Evolutionary conservation across 1,140 invertebrate species (phyloP).

Genomic region (Drosophila sp.): DNA sequence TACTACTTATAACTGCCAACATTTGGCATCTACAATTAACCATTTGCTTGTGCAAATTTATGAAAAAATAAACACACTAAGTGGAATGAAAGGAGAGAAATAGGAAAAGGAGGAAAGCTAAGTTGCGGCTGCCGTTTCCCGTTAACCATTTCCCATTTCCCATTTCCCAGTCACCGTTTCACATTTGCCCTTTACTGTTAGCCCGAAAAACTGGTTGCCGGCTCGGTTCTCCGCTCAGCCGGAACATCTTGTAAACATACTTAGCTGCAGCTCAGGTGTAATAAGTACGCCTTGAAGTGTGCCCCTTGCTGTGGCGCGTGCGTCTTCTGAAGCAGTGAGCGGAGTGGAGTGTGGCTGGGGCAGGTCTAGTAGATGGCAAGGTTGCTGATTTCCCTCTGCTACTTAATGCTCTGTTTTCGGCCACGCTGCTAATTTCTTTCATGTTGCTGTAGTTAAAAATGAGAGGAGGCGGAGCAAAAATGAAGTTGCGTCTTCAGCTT

Average conservation of each 20-base stretch:
- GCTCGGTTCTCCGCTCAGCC: conserved; percentile 44
- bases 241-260: conserved; percentile 81
- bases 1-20: no score
- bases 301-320: conserved; percentile 29
- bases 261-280: conserved; percentile 82
- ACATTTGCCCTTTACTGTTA: conserved; percentile 18
- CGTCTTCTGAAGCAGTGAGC: background rate
- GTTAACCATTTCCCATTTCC: background rate
- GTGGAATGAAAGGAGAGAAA: conserved; percentile 10
- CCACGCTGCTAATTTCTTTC: conserved; percentile 79
- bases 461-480: background rate
- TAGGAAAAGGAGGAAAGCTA: background rate
- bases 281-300: conserved; percentile 77
- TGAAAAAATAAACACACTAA: conserved; percentile 69
- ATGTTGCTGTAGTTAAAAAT: conserved; percentile 52
- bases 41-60: conserved; percentile 64
- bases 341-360: background rate
- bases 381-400: conserved; percentile 5
- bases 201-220: background rate
- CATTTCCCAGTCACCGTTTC: background rate
- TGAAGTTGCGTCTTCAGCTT: conserved; percentile 31
- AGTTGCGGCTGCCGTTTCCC: background rate
- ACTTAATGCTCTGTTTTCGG: conserved; percentile 47
- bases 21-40: background rate
- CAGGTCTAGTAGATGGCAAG: conserved; percentile 28